Percentiles rank a stretch among this genome's conserved stretches.
Evolutionary conservation across 1,140 invertebrate genomes (phyloP).

Genomic region (Papilio machaon): DNA sequence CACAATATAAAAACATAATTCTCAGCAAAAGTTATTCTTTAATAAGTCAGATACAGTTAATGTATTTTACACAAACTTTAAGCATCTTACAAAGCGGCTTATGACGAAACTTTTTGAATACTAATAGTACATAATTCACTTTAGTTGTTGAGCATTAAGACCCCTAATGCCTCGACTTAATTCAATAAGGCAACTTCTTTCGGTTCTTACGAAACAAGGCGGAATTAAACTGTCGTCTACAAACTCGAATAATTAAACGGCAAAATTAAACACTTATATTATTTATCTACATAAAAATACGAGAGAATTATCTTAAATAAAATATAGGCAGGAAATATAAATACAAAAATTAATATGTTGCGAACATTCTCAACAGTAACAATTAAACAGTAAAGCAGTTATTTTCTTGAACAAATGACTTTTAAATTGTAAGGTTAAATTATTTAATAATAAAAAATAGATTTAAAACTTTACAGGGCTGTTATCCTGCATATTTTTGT

Average conservation of each 20-base stretch:
- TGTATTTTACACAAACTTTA: slow-evolving; percentile 28
- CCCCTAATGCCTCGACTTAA: slow-evolving; percentile 36
- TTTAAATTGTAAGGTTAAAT: no score
- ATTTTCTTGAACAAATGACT: no score
- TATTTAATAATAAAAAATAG: no score
- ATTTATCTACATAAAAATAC: background rate
- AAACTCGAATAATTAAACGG: slow-evolving; percentile 35
- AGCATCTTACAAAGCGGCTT: slow-evolving; percentile 36
- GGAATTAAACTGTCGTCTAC: slow-evolving; percentile 34
- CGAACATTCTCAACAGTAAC: background rate
- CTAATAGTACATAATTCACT: slow-evolving; percentile 39
- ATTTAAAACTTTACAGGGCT: background rate
- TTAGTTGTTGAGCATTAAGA: slow-evolving; percentile 31
- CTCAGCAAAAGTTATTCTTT: slow-evolving; percentile 27
- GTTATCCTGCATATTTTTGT: background rate
- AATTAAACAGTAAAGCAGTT: no score
- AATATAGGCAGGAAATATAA: background rate
- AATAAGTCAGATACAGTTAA: slow-evolving; percentile 17
- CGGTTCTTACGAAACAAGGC: slow-evolving; percentile 27
- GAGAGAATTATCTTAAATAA: background rate
- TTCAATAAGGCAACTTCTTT: slow-evolving; percentile 40
- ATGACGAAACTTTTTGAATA: slow-evolving; percentile 35
- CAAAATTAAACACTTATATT: slow-evolving; percentile 1
- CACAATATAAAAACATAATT: background rate
- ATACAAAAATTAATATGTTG: background rate